Evolutionary conservation across 2,888 invertebrate species (phyloP).

Genomic region (Erebia palarica): DNA sequence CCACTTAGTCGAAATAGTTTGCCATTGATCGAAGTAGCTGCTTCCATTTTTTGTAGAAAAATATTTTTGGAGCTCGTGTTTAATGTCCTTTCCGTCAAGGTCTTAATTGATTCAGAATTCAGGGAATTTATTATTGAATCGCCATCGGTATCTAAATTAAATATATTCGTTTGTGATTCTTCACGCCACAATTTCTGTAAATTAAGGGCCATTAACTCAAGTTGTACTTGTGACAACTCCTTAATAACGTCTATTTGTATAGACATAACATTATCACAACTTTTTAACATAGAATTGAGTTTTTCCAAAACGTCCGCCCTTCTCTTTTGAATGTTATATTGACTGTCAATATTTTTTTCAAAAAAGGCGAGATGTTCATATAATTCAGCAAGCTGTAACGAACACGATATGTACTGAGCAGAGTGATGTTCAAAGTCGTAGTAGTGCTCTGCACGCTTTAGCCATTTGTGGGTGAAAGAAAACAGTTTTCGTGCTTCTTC

Average conservation of each 20-base stretch:
- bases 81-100: constrained; percentile 67
- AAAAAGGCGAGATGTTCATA: constrained; percentile 87
- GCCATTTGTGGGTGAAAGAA: constrained; percentile 81
- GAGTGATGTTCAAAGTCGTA: constrained; percentile 83
- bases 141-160: constrained; percentile 63
- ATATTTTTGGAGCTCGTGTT: constrained; percentile 66
- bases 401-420: constrained; percentile 82
- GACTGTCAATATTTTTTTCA: constrained; percentile 85
- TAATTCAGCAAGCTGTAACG: constrained; percentile 84
- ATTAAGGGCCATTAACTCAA: constrained; percentile 84
- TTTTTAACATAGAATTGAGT: constrained; percentile 78
- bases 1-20: constrained; percentile 68
- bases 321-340: constrained; percentile 82
- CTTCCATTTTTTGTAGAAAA: constrained; percentile 75
- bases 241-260: constrained; percentile 81
- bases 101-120: constrained; percentile 68
- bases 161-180: constrained; percentile 71
- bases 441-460: constrained; percentile 81
- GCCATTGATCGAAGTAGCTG: constrained; percentile 68
- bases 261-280: constrained; percentile 75
- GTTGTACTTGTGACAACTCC: constrained; percentile 84
- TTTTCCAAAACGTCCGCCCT: constrained; percentile 83
- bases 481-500: constrained; percentile 80
- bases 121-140: constrained; percentile 72
- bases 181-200: constrained; percentile 81